Percentiles rank a stretch among this genome's conserved stretches.
These are phyloP conservation scores for Pitta sordida DNA, from an alignment of 2,113 vertebrate species.

Conservation along the genomic window DNA sequence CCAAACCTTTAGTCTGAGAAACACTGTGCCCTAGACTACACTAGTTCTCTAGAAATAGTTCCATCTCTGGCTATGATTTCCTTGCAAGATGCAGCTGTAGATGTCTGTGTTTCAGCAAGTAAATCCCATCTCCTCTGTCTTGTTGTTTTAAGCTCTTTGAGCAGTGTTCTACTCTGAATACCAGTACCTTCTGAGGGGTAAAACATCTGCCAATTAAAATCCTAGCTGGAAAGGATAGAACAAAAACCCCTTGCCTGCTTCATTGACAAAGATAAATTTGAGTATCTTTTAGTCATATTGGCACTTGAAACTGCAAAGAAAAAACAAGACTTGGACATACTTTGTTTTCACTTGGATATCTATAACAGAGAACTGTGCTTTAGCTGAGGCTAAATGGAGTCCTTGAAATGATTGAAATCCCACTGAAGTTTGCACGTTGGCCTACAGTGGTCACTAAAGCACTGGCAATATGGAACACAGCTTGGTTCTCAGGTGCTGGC, in stretches of 20 bases:
- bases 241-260: rapidly evolving
- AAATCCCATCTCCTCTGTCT: not conserved
- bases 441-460: not conserved
- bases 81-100: not conserved
- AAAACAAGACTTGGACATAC: not conserved
- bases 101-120: not conserved
- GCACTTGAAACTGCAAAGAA: not conserved
- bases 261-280: not conserved
- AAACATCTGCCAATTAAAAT: not conserved
- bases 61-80: not conserved
- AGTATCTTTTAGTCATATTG: not conserved
- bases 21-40: not conserved
- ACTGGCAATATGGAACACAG: not conserved
- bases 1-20: not conserved
- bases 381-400: not conserved
- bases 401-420: not conserved
- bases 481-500: not conserved
- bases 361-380: not conserved
- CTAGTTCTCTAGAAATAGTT: not conserved
- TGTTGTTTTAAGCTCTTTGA: not conserved
- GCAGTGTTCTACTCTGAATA: not conserved
- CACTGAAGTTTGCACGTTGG: not conserved
- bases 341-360: not conserved
- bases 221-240: not conserved
- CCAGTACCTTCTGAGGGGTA: not conserved